Evolutionary conservation across 2,888 invertebrate genomes (phyloP).

Genomic region (Volucella inflata): DNA sequence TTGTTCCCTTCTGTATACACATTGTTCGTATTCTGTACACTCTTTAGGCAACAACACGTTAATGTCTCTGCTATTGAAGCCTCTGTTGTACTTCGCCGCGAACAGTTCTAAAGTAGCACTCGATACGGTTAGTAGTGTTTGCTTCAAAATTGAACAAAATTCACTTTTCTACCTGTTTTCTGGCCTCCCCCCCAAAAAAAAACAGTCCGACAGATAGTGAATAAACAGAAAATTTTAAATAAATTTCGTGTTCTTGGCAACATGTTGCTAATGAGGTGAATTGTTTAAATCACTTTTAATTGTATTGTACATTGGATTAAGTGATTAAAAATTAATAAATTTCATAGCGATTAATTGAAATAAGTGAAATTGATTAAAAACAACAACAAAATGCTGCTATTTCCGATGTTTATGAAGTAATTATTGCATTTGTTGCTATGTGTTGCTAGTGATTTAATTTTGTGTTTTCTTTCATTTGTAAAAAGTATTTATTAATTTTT

Average conservation of each 20-base stretch:
- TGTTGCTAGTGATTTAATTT: slow-evolving; percentile 46
- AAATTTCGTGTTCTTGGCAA: slow-evolving; percentile 35
- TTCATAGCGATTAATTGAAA: not conserved
- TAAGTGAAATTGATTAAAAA: slow-evolving; percentile 29
- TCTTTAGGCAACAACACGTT: slow-evolving; percentile 25
- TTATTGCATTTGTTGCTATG: slow-evolving; percentile 46
- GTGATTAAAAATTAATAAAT: slow-evolving; percentile 5
- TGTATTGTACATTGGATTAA: slow-evolving; percentile 13
- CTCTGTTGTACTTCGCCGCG: slow-evolving; percentile 46
- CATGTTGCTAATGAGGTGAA: slow-evolving; percentile 53
- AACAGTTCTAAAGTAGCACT: slow-evolving; percentile 74
- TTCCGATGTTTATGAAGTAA: slow-evolving; percentile 78
- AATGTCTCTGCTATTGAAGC: slow-evolving; percentile 59
- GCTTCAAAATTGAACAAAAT: not conserved
- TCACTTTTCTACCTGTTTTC: slow-evolving; percentile 37
- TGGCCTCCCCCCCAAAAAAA: not conserved
- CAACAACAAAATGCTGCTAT: slow-evolving; percentile 75
- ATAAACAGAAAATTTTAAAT: slow-evolving; percentile 10
- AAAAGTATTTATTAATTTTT: slow-evolving; percentile 30
- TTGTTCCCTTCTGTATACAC: slow-evolving; percentile 33
- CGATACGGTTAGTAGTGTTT: slow-evolving; percentile 69
- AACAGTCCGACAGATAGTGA: not conserved
- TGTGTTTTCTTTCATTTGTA: slow-evolving; percentile 50
- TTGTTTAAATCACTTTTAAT: slow-evolving; percentile 21
- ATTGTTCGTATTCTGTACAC: slow-evolving; percentile 40